Evolutionary conservation across 2,888 invertebrate species (phyloP).

Genomic region (Cyrtodaria siliqua): DNA sequence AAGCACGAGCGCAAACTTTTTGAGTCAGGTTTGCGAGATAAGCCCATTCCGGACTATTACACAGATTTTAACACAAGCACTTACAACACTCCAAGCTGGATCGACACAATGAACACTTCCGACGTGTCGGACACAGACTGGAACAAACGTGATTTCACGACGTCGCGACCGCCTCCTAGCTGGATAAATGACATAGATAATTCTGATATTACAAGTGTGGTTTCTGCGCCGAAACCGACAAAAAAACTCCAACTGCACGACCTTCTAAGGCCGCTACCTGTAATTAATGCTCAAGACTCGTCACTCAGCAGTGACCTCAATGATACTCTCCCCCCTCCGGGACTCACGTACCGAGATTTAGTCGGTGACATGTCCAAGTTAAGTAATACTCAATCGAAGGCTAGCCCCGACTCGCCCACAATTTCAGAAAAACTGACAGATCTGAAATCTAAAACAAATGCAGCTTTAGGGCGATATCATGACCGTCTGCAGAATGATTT

Average conservation of each 20-base stretch:
- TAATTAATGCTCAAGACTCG: slow-evolving; percentile 65
- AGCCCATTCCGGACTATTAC: slow-evolving; percentile 59
- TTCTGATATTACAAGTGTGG: slow-evolving; percentile 70
- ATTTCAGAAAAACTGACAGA: slow-evolving; percentile 52
- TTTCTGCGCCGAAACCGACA: slow-evolving; percentile 50
- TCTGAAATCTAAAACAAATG: slow-evolving; percentile 53
- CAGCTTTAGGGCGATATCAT: slow-evolving; percentile 51
- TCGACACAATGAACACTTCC: slow-evolving; percentile 69
- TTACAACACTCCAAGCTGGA: slow-evolving; percentile 69
- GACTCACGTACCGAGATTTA: slow-evolving; percentile 54
- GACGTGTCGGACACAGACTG: slow-evolving; percentile 67
- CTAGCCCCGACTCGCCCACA: slow-evolving; percentile 26
- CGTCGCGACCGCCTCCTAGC: slow-evolving; percentile 71
- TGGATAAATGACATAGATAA: slow-evolving; percentile 75
- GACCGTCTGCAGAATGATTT: slow-evolving; percentile 40
- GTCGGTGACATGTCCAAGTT: slow-evolving; percentile 50
- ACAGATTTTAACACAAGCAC: slow-evolving; percentile 58
- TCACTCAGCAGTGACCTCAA: slow-evolving; percentile 49
- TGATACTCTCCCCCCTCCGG: slow-evolving; percentile 56
- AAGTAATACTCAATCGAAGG: slow-evolving; percentile 35
- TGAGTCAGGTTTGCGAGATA: slow-evolving; percentile 58
- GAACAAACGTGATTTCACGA: slow-evolving; percentile 67
- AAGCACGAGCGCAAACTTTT: slow-evolving; percentile 66
- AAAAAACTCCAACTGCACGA: slow-evolving; percentile 55
- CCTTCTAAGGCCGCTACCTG: slow-evolving; percentile 54